A percentile compares a stretch with the other conserved stretches of the same genome.
These are phyloP conservation scores for Thamnophis sirtalis DNA, from an alignment of 2,113 vertebrate species.

Conservation along the genomic window DNA sequence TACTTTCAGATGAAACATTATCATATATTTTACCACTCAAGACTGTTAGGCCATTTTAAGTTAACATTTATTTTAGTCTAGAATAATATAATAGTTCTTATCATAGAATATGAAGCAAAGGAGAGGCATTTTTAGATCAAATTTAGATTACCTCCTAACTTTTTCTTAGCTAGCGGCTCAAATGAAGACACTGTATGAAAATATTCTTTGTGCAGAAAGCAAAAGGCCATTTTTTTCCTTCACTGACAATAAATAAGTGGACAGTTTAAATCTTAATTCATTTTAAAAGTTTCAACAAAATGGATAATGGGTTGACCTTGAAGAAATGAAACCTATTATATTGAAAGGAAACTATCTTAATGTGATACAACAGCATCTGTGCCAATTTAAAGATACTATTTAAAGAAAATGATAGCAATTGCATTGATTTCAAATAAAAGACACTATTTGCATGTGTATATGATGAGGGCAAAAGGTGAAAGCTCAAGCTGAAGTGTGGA, in stretches of 20 bases:
- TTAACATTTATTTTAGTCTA: neutral
- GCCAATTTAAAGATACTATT: neutral
- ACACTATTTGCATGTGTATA: neutral
- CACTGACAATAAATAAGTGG: neutral
- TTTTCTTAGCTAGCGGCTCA: neutral
- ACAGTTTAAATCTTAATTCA: neutral
- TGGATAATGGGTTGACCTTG: neutral
- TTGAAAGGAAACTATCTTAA: neutral
- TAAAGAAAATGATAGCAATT: neutral
- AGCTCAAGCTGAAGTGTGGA: neutral
- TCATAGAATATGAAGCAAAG: neutral
- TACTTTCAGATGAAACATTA: neutral
- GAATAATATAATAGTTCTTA: neutral
- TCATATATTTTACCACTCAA: neutral
- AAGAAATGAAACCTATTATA: neutral
- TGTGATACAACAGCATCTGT: accelerated
- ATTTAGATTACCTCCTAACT: neutral
- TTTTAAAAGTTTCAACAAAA: neutral
- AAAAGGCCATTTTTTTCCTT: neutral
- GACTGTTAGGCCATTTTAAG: neutral
- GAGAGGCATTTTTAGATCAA: neutral
- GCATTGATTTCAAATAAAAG: neutral
- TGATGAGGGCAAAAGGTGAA: neutral
- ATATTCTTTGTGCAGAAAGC: neutral
- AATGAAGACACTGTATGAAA: neutral